Conservation (phyloP, 30 jellyfish, hydroid and myxozoan species). For the Phacellophora camtschatica region DNA sequence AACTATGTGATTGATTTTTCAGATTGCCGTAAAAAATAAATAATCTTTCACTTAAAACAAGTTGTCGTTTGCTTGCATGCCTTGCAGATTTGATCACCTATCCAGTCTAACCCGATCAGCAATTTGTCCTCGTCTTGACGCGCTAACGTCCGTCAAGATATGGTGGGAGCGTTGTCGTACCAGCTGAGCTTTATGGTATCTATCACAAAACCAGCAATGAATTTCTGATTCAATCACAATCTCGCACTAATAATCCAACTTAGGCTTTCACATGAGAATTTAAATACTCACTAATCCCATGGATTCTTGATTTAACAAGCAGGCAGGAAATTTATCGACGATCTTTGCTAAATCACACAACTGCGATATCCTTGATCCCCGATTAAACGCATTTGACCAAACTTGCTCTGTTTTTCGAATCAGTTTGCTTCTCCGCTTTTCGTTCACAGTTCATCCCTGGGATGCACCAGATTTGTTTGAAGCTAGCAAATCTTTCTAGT, state of each 20-base stretch:
- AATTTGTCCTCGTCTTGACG: not conserved
- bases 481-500: too few species aligned
- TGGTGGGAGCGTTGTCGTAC: slow-evolving; percentile 25
- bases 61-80: not conserved
- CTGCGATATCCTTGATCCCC: too few species aligned
- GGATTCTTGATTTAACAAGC: slow-evolving; percentile 30
- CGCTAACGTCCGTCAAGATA: not conserved
- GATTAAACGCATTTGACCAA: too few species aligned
- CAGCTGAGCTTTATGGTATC: slow-evolving; percentile 22
- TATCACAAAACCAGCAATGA: slow-evolving; percentile 35
- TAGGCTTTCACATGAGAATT: slow-evolving; percentile 16
- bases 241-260: slow-evolving; percentile 62
- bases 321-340: slow-evolving; percentile 18
- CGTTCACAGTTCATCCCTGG: too few species aligned
- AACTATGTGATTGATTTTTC: too few species aligned
- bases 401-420: too few species aligned
- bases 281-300: slow-evolving; percentile 50
- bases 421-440: too few species aligned
- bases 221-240: slow-evolving; percentile 40
- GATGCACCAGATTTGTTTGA: too few species aligned
- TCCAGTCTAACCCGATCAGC: not conserved
- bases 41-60: not conserved
- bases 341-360: too few species aligned
- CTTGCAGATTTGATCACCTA: not conserved
- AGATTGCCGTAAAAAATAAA: not conserved